Conservation (phyloP, 2,113 vertebrate genomes). For the Hymenochirus boettgeri region DNA sequence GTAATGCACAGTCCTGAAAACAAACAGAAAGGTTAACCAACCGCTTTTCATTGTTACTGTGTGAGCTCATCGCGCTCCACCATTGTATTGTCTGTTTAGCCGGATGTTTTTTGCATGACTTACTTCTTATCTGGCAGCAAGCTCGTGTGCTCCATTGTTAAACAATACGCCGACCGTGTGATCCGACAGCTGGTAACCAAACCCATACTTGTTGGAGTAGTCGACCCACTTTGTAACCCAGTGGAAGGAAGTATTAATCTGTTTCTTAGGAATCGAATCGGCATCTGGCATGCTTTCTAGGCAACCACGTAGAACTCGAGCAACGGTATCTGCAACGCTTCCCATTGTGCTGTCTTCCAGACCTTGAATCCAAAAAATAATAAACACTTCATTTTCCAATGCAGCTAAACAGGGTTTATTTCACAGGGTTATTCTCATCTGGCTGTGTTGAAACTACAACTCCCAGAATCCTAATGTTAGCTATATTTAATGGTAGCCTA, state of each 20-base stretch:
- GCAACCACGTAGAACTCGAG: slow-evolving; percentile 83
- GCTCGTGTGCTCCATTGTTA: slow-evolving; percentile 95
- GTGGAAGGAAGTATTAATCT: slow-evolving; percentile 75
- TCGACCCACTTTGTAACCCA: slow-evolving; percentile 99
- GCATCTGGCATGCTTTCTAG: slow-evolving; percentile 91
- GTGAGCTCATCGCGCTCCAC: too few species aligned
- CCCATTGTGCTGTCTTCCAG: slow-evolving; percentile 91
- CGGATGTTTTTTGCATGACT: slow-evolving; percentile 21
- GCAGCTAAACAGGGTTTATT: too few species aligned
- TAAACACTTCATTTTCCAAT: too few species aligned
- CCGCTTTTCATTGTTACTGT: background rate
- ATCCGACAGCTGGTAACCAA: slow-evolving; percentile 96
- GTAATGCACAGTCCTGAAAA: slow-evolving; percentile 86
- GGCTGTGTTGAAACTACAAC: too few species aligned
- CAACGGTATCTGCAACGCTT: slow-evolving; percentile 85
- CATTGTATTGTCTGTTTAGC: background rate
- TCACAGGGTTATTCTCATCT: too few species aligned
- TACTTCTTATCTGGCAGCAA: slow-evolving; percentile 95
- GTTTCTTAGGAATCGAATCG: slow-evolving; percentile 77
- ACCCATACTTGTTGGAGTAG: slow-evolving; percentile 98
- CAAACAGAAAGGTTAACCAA: background rate
- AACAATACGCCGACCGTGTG: slow-evolving; percentile 95
- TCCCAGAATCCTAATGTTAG: too few species aligned
- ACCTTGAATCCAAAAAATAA: slow-evolving; percentile 64
- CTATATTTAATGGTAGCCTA: too few species aligned